Evolutionary conservation across 2,113 vertebrate genomes (phyloP).

Genomic region (Lontra canadensis): DNA sequence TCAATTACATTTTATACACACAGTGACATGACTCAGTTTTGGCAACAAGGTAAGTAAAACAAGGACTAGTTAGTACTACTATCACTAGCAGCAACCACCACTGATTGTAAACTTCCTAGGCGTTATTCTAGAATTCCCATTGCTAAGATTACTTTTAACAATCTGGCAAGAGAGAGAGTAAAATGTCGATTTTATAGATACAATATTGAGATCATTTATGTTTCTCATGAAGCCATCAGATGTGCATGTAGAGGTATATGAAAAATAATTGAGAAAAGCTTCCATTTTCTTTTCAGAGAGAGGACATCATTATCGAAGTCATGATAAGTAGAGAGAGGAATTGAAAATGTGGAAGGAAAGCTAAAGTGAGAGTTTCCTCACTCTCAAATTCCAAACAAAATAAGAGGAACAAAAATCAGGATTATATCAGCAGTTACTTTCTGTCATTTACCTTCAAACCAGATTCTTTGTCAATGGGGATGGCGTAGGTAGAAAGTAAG

Average conservation of each 20-base stretch:
- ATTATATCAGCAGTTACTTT: not conserved
- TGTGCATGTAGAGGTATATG: not conserved
- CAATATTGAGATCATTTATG: not conserved
- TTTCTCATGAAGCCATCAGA: not conserved
- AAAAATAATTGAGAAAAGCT: not conserved
- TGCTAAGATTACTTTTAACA: not conserved
- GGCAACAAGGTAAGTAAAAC: not conserved
- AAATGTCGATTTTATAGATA: not conserved
- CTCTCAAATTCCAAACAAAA: conserved; percentile 6
- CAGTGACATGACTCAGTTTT: not conserved
- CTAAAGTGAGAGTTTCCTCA: not conserved
- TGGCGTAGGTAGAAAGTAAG: not conserved
- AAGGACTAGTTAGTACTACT: not conserved
- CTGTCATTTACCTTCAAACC: not conserved
- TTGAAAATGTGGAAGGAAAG: not conserved
- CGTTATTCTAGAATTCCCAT: not conserved
- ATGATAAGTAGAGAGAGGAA: not conserved
- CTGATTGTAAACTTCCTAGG: rapidly evolving
- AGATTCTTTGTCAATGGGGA: not conserved
- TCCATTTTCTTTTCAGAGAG: not conserved
- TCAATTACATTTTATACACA: not conserved
- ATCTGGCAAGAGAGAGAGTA: not conserved
- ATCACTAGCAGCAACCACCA: not conserved
- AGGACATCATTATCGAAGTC: not conserved
- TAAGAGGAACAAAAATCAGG: not conserved